Evolutionary conservation across 2,888 invertebrate species (phyloP), one percentile per base, ranked within the genome.

Genomic region (Nephrotoma flavescens): DNA sequence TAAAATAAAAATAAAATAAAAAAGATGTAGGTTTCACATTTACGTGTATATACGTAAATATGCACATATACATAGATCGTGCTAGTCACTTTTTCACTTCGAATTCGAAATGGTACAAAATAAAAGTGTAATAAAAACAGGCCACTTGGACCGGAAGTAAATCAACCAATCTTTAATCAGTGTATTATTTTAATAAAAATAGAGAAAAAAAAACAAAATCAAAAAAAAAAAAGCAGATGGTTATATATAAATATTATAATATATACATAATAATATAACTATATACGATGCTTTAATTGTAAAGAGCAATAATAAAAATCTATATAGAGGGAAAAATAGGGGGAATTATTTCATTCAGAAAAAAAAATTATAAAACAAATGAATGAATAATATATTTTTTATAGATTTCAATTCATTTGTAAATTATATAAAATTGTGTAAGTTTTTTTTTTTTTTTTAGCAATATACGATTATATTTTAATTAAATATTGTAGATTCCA

Each of bases 161-260:
- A 85, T 85, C 44, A 85, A 45, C 85, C 85, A 85, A 85, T 85
- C 85, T 85, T 85, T 85, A 85, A 85, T 85, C 85, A 44, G 85
- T 44, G 19, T 85, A 44, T 85, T 85, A 19, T 85, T 85, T 85
- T 85, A 19, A 44, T 85, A 84, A 84, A 83, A 83, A 83, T 6
- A 83, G 0, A 31, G 1, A 31, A 2, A 31, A 2, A 31, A 31
- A 31, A 31, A 31, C 0, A 31, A 19, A 19, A 19, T 1, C 0
- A 31, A 31, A 31, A 2, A 0, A 83, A 42, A 84, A 84, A 84
- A 84, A 42, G 85, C 85, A 85, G 85, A 85, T 85, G 85, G 85
- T 71, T 31, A 52, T 15, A 52, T n/a, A 52, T 15, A 52, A 4
- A 52, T 15, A 52, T 71, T 31, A 9, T 9, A 31, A 71, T n/a